phyloP scores from a whole-genome alignment of 2,888 invertebrate genomes.

The Amphipyra tragopoginis region DNA sequence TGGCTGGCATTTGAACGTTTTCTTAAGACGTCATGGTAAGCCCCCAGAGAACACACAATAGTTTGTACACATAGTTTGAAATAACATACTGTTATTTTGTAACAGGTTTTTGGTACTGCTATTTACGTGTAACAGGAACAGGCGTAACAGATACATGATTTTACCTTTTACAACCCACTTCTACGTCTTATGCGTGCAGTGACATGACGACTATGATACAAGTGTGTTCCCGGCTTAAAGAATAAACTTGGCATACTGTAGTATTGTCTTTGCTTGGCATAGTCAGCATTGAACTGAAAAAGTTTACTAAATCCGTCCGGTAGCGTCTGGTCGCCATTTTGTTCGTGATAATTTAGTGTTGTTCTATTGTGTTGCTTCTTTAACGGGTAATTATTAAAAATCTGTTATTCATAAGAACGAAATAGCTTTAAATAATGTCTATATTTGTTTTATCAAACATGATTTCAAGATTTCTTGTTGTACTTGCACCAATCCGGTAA shows the following conservation, averaged over 20 bases:
- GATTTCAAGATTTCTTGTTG: neutral
- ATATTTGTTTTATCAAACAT: neutral
- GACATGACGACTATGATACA: no score
- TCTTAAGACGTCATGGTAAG: no score
- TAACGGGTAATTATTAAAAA: conserved; percentile 34
- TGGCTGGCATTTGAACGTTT: no score
- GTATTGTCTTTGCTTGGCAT: neutral
- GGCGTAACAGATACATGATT: no score
- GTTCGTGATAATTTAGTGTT: conserved; percentile 35
- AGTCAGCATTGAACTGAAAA: conserved; percentile 16
- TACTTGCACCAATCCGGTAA: conserved; percentile 31
- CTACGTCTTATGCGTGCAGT: no score
- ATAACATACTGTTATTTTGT: no score
- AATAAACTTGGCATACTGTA: conserved; percentile 1
- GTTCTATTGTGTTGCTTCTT: conserved; percentile 15
- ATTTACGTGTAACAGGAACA: no score
- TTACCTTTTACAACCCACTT: no score
- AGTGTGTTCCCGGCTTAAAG: no score
- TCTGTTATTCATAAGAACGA: neutral
- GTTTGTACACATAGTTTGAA: no score
- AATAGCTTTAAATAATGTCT: neutral
- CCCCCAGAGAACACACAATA: no score
- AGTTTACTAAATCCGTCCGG: conserved; percentile 40
- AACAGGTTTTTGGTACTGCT: no score
- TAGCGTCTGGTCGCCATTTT: conserved; percentile 53